Percentiles rank a stretch among this genome's conserved stretches.
phyloP scores from a whole-genome alignment of 2,797 vertebrate species.

The Lateolabrax maculatus region DNA sequence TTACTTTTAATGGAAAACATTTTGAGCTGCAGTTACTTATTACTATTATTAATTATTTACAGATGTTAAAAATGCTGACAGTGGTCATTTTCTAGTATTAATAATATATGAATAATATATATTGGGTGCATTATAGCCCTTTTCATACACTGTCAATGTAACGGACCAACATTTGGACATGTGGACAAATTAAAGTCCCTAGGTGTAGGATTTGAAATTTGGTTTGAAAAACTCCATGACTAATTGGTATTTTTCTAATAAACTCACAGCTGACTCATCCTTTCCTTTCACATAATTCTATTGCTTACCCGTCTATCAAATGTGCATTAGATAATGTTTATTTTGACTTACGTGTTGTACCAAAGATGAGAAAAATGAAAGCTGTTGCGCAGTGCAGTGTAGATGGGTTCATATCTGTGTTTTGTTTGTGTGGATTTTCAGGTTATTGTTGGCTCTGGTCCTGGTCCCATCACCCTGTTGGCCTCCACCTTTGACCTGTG shows the following conservation, averaged over 20 bases:
- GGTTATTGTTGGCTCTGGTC: constrained; percentile 88
- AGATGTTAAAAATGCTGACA: too few relatives aligned
- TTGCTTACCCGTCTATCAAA: neutral
- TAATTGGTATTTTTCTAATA: neutral
- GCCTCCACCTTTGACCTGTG: constrained; percentile 88
- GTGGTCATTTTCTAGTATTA: neutral
- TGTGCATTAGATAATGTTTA: neutral
- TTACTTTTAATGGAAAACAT: neutral
- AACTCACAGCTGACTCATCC: neutral
- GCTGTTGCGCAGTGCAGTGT: neutral
- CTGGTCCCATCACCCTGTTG: constrained; percentile 88
- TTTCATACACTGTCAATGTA: neutral
- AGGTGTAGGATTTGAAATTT: too few relatives aligned
- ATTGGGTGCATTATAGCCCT: neutral
- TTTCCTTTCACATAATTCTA: neutral
- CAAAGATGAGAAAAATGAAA: neutral
- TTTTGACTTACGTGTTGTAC: neutral
- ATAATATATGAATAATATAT: too few relatives aligned
- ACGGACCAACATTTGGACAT: too few relatives aligned
- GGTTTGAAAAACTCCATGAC: too few relatives aligned
- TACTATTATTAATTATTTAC: neutral
- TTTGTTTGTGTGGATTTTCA: constrained; percentile 19
- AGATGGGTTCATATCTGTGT: neutral
- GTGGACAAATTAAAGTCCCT: too few relatives aligned
- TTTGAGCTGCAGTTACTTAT: neutral